A percentile compares a stretch with the other conserved stretches of the same genome.
phyloP scores from a whole-genome alignment of 2,797 vertebrate species.

The Hydrophis major region DNA sequence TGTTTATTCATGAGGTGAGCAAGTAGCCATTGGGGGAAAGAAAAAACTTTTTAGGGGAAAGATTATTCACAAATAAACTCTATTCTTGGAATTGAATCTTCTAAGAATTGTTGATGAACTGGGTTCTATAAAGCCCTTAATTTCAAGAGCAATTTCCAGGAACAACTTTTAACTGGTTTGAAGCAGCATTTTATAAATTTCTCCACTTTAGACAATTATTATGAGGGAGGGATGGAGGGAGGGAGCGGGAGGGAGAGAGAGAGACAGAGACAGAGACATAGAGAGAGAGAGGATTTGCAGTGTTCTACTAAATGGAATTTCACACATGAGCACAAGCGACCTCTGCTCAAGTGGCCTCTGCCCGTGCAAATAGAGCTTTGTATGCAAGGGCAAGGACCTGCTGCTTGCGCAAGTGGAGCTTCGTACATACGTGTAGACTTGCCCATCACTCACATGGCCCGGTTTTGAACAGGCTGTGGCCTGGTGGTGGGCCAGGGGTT shows the following conservation, averaged over 20 bases:
- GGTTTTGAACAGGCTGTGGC: accelerated
- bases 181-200: neutral
- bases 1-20: neutral
- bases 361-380: neutral
- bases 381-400: neutral
- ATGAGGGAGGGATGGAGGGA: neutral
- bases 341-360: neutral
- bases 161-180: neutral
- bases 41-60: neutral
- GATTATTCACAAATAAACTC: neutral
- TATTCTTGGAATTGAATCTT: neutral
- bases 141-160: neutral
- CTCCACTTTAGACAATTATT: neutral
- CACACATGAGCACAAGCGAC: neutral
- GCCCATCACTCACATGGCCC: neutral
- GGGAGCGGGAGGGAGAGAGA: neutral
- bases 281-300: neutral
- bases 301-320: neutral
- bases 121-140: neutral
- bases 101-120: neutral
- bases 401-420: neutral
- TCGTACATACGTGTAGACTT: neutral
- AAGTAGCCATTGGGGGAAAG: neutral
- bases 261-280: neutral
- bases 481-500: neutral